phyloP scores from a whole-genome alignment of 2,797 vertebrate species.

The Paramormyrops hopkinsi region DNA sequence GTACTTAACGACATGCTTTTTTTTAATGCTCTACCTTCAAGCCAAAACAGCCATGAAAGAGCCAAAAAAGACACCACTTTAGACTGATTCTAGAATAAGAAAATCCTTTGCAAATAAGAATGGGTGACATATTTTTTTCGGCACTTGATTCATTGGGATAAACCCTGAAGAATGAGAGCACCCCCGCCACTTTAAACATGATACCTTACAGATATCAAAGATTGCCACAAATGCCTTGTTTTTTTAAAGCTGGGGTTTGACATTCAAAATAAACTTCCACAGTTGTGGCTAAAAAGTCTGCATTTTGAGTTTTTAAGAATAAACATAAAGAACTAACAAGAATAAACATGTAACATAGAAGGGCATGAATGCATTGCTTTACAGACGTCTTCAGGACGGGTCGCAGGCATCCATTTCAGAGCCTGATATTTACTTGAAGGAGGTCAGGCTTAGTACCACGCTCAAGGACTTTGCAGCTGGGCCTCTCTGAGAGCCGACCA shows the following conservation, averaged over 20 bases:
- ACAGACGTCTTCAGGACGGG: background rate
- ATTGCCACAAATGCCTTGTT: background rate
- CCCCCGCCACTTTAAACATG: background rate
- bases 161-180: background rate
- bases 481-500: background rate
- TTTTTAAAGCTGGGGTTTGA: background rate
- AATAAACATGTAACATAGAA: background rate
- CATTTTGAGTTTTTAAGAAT: background rate
- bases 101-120: background rate
- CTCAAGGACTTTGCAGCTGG: background rate
- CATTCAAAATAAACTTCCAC: background rate
- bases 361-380: background rate
- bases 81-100: background rate
- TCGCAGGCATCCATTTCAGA: background rate
- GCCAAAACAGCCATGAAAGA: background rate
- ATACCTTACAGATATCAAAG: background rate
- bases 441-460: background rate
- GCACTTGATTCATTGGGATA: background rate
- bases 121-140: background rate
- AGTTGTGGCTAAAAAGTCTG: background rate
- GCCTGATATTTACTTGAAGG: background rate
- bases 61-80: background rate
- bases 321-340: background rate
- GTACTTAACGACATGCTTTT: background rate
- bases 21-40: background rate